phyloP scores from a whole-genome alignment of 2,113 vertebrate genomes.

The Bujurquina vittata region DNA sequence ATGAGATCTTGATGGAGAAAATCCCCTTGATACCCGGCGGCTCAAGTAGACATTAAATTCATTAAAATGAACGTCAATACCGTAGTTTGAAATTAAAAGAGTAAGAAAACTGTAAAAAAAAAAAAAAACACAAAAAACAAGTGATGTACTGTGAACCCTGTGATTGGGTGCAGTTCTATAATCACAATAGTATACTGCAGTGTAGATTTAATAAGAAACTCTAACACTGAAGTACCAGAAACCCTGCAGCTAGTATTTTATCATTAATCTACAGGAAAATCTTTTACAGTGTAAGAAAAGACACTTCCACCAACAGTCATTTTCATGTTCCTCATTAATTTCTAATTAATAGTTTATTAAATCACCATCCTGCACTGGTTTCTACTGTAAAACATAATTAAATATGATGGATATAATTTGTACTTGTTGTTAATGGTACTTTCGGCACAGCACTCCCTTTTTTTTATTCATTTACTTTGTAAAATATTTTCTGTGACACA shows the following conservation, averaged over 20 bases:
- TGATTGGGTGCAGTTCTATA: background rate
- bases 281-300: background rate
- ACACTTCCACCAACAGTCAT: background rate
- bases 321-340: conserved; percentile 3
- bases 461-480: background rate
- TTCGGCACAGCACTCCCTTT: background rate
- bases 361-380: background rate
- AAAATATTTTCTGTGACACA: background rate
- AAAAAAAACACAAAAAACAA: background rate
- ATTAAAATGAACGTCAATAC: background rate
- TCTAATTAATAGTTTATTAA: conserved; percentile 1
- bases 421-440: background rate
- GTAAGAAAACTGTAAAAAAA: background rate
- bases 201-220: background rate
- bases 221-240: background rate
- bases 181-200: background rate
- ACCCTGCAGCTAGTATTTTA: background rate
- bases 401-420: background rate
- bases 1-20: background rate
- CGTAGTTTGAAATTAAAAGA: background rate
- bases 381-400: background rate
- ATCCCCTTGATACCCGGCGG: background rate
- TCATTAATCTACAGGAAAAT: background rate
- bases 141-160: background rate
- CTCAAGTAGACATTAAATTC: background rate